These are phyloP conservation scores for Virgularia gustaviana DNA, from an alignment of 92 coral and sea anemone species.

Conservation along the genomic window DNA sequence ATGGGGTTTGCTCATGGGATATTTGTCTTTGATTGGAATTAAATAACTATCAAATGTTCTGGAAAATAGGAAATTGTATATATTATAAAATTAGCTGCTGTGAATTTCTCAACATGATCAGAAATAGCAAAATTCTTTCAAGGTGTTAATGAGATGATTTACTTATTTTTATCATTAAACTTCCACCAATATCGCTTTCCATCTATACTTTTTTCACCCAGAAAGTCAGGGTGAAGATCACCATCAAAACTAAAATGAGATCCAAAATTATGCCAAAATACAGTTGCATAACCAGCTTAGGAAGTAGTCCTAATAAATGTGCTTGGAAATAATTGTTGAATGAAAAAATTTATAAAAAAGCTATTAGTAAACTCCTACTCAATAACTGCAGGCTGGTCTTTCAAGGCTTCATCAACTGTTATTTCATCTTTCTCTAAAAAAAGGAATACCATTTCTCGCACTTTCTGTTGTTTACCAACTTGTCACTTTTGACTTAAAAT, in stretches of 20 bases:
- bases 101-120: no score
- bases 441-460: no score
- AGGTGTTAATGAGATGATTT: background rate
- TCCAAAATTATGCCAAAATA: background rate
- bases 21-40: background rate
- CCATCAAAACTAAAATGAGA: slow-evolving; percentile 72
- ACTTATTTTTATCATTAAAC: slow-evolving; percentile 39
- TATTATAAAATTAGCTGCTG: background rate
- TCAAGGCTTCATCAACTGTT: slow-evolving; percentile 34
- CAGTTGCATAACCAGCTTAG: background rate
- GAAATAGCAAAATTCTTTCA: no score
- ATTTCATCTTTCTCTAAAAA: background rate
- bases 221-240: slow-evolving; percentile 85
- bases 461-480: no score
- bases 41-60: slow-evolving; percentile 14
- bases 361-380: slow-evolving; percentile 51
- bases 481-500: background rate
- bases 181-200: slow-evolving; percentile 36
- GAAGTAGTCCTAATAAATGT: background rate
- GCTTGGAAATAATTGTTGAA: background rate
- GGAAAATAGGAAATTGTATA: background rate
- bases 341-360: no score
- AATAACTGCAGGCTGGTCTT: slow-evolving; percentile 79
- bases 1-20: slow-evolving; percentile 68
- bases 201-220: slow-evolving; percentile 59